phyloP scores from a whole-genome alignment of 2,797 vertebrate genomes.

The Channa striata region DNA sequence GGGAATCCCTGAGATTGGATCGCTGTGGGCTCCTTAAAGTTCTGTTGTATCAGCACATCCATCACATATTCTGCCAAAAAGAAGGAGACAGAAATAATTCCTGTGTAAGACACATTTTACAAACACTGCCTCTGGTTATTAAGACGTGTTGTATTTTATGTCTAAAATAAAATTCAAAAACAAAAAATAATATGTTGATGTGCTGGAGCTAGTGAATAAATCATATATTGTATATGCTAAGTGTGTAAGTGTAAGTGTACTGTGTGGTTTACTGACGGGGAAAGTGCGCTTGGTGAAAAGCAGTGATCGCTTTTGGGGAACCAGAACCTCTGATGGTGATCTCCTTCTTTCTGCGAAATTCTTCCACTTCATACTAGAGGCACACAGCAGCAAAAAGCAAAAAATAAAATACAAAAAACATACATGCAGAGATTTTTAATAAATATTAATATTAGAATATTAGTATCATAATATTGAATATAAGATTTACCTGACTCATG shows the following conservation, averaged over 20 bases:
- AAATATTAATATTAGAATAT: background rate
- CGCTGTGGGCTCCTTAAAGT: slow-evolving; percentile 96
- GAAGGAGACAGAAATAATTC: slow-evolving; percentile 9
- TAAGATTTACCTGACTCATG: slow-evolving; percentile 84
- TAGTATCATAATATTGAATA: background rate
- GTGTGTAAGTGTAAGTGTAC: background rate
- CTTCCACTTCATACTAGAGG: slow-evolving; percentile 93
- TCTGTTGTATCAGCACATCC: slow-evolving; percentile 93
- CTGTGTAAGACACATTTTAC: background rate
- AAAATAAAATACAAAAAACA: background rate
- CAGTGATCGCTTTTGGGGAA: slow-evolving; percentile 89
- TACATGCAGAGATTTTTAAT: background rate
- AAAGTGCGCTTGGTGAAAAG: slow-evolving; percentile 94
- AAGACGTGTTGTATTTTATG: background rate
- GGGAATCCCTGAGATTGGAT: slow-evolving; percentile 98
- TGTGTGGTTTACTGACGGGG: slow-evolving; percentile 89
- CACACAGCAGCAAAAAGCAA: slow-evolving; percentile 1
- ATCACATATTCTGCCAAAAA: slow-evolving; percentile 92
- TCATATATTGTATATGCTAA: background rate
- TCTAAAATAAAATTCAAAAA: background rate
- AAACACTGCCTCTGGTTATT: background rate
- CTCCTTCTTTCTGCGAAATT: slow-evolving; percentile 93
- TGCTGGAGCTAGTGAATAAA: background rate
- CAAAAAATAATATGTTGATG: background rate
- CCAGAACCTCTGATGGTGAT: slow-evolving; percentile 93